A percentile compares a stretch with the other conserved stretches of the same genome.
phyloP scores from a whole-genome alignment of 37 sponge, comb jelly and placozoan species.

The Halisarca cf. caerulea region DNA sequence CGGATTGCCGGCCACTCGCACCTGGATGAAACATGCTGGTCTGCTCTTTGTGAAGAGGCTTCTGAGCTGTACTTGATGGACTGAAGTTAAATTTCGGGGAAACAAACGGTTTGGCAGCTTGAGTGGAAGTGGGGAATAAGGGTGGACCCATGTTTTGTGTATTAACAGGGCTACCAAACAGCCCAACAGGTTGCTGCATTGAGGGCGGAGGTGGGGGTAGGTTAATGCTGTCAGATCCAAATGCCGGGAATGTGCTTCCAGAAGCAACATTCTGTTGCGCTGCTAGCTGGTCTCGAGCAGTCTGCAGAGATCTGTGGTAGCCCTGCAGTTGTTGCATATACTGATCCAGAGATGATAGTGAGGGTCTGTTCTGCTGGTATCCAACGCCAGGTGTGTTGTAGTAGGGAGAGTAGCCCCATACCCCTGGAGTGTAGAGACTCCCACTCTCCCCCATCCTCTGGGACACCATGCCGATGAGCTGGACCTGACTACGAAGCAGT shows the following conservation, averaged over 20 bases:
- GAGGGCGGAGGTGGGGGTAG: conserved; percentile 10
- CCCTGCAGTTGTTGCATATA: conserved; percentile 41
- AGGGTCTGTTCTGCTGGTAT: background rate
- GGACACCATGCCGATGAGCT: conserved; percentile 43
- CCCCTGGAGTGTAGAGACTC: background rate
- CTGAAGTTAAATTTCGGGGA: background rate
- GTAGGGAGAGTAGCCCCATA: background rate
- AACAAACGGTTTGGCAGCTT: background rate
- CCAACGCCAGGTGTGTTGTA: background rate
- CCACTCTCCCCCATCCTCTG: background rate
- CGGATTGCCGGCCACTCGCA: too few species aligned
- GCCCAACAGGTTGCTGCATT: background rate
- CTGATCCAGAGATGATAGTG: conserved; percentile 18
- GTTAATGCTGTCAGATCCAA: conserved; percentile 16
- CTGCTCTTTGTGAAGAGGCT: too few species aligned
- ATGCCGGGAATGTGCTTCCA: background rate
- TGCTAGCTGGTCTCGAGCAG: conserved; percentile 28
- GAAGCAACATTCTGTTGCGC: conserved; percentile 2
- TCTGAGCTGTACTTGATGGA: too few species aligned
- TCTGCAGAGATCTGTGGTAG: conserved; percentile 61
- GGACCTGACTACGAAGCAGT: conserved; percentile 54
- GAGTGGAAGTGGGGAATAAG: background rate
- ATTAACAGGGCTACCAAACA: too few species aligned
- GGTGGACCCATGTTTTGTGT: background rate
- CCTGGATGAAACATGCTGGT: too few species aligned